These are phyloP conservation scores for Oophaga sylvatica DNA, from an alignment of 2,797 vertebrate genomes.

Conservation along the genomic window DNA sequence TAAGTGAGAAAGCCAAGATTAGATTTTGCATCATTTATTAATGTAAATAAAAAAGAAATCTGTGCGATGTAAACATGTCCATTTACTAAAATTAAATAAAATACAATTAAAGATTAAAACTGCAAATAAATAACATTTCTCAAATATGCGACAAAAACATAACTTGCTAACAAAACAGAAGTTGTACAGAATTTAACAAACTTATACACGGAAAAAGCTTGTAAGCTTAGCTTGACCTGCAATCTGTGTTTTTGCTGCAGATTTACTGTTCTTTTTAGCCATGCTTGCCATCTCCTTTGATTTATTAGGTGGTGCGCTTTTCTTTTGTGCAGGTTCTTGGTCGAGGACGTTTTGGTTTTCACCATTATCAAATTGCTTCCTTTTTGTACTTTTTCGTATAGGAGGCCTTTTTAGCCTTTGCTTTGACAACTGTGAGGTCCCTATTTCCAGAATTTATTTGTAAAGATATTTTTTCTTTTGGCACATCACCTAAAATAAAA, in stretches of 20 bases:
- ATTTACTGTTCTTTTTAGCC: slow-evolving; percentile 72
- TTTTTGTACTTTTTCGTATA: slow-evolving; percentile 77
- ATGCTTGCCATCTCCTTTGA: slow-evolving; percentile 63
- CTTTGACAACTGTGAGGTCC: slow-evolving; percentile 69
- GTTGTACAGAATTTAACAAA: slow-evolving; percentile 38
- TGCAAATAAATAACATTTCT: neutral
- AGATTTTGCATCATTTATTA: slow-evolving; percentile 64
- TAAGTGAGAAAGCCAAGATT: neutral
- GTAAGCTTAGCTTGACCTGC: slow-evolving; percentile 89
- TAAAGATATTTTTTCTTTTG: slow-evolving; percentile 70
- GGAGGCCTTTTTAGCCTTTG: slow-evolving; percentile 69
- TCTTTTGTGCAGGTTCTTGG: slow-evolving; percentile 80
- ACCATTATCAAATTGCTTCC: slow-evolving; percentile 82
- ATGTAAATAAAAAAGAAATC: slow-evolving; percentile 71
- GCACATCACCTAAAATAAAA: slow-evolving; percentile 55
- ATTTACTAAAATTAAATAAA: slow-evolving; percentile 56
- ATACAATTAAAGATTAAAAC: neutral
- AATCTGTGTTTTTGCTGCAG: slow-evolving; percentile 78
- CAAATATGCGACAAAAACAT: slow-evolving; percentile 5
- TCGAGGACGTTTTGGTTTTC: slow-evolving; percentile 71
- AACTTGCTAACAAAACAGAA: neutral
- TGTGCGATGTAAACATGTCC: slow-evolving; percentile 68
- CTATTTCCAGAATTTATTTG: slow-evolving; percentile 78
- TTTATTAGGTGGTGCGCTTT: slow-evolving; percentile 66
- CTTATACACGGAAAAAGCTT: slow-evolving; percentile 85